Base-by-base conservation (phyloP, 2,888 invertebrate species). In the Ochropleura leucogaster region DNA sequence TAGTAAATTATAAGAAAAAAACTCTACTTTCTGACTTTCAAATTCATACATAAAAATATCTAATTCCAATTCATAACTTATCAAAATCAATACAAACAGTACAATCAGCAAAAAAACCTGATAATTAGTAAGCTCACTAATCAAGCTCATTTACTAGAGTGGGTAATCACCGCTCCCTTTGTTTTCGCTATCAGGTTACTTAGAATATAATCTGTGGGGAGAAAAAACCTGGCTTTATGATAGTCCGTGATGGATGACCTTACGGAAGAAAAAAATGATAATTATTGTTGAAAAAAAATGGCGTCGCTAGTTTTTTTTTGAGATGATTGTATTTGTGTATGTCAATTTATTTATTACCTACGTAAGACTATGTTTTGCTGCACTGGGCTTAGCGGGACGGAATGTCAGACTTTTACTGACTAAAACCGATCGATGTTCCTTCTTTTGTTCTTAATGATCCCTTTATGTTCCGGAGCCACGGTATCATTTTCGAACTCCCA, bases 121-220 rank as follows among this genome's bases (percentile, higher is more conserved):
- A 72, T 83, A 79, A 85, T 85, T 83, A 83, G 74, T 63, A 71
- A 51, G 55, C 60, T 49, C 57, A 74, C 67, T 74, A 75, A 83
- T 76, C 60, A 59, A 64, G 49, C 70, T 82, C 75, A 85, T 74
- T 85, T 71, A 73, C 64, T 76, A 72, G 63, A 85, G 85, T 83
- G 77, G 82, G 64, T 72, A 72, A 83, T 79, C 62, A 74, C 30
- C 83, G 42, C 77, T 57, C 83, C 83, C 74, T 63, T 74, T 77
- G 77, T 72, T 85, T 78, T 67, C 53, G 20, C 76, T 68, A 80
- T 85, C 85, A 73, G 68, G 76, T 85, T 85, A 77, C 85, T 72
- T 60, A 76, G 76, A 74, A 77, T 64, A 76, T 70, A 74, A 83
- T 77, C 73, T 77, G 53, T 53, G 10, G 65, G 20, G 68, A 72